A percentile compares a stretch with the other conserved stretches of the same genome.
phyloP scores from a whole-genome alignment of 2,113 vertebrate species.

The Leiothrix lutea region DNA sequence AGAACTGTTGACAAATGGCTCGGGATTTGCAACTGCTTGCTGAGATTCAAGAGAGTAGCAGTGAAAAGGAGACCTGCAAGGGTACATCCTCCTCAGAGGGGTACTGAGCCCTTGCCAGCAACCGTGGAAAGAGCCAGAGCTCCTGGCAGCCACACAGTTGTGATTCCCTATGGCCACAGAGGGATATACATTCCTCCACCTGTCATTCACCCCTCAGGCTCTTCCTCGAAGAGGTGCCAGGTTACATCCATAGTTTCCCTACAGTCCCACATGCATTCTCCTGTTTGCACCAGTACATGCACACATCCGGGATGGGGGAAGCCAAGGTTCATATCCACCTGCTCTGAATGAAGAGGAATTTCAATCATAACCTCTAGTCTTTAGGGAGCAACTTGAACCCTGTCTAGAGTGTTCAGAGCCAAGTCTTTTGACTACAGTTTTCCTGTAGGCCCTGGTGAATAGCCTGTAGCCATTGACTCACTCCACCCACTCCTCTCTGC shows the following conservation, averaged over 20 bases:
- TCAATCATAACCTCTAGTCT: neutral
- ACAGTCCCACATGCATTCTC: rapidly evolving
- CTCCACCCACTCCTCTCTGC: neutral
- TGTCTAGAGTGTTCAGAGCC: neutral
- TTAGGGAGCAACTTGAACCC: neutral
- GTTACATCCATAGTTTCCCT: neutral
- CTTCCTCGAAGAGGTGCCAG: neutral
- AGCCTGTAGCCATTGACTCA: neutral
- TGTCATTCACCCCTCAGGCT: neutral
- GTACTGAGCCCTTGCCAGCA: rapidly evolving
- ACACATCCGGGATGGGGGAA: neutral
- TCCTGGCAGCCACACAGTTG: neutral
- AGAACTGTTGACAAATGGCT: neutral
- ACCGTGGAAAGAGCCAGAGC: neutral
- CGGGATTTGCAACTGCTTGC: neutral
- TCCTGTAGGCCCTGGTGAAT: neutral
- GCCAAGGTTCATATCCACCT: neutral
- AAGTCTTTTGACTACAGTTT: neutral
- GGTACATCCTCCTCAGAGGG: neutral
- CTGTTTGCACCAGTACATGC: neutral
- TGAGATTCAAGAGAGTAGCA: neutral
- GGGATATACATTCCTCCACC: neutral
- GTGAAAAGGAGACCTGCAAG: neutral
- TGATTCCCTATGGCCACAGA: neutral
- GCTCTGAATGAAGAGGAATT: neutral